Base-by-base conservation (phyloP, 2,113 vertebrate genomes). In the Carassius gibelio region DNA sequence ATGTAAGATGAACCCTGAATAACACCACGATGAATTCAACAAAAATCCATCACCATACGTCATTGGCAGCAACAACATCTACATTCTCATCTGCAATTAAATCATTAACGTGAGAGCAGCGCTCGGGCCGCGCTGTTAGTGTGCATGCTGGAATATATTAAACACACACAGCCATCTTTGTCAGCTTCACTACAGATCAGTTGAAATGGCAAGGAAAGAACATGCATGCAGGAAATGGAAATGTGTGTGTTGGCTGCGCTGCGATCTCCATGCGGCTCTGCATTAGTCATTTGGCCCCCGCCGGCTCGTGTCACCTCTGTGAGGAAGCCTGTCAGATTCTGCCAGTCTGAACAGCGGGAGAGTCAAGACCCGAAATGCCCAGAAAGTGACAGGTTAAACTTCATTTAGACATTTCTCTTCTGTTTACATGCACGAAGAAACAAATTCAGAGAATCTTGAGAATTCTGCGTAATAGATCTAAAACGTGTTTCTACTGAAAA, bases 51-150 rank as follows among this genome's bases (percentile, higher is more conserved):
- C 75, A 68, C 68, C 50, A 42, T 42, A 8, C 42, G 42, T 42
- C 42, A 42, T 8, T 45, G 19, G 30, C 55, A 79, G 72, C 57
- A 57, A 45, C 26, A 68, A 90, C 88, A 90, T 90, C 90, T 90
- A 90, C 89, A 93, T 91, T 89, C 91, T 91, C 72, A 48, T 64
- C 89, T 89, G 88, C 90, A 93, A 93, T 93, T 94, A 92, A 92
- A 94, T 94, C 89, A 95, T 94, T 93, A 93, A 94, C 89, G 90
- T 91, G 92, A 91, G 87, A 88, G 86, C 84, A 50, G 81, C 55
- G 82, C 74, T 90, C 88, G 89, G 89, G 89, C 83, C 78, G 83
- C 85, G 86, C 84, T 85, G 89, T 90, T 92, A 93, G 90, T 92
- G 91, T 88, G 86, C 85, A 81, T 87, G 81, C 90, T 89, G 91